Evolutionary conservation across 1,140 invertebrate genomes (phyloP).

Genomic region (Bombus impatiens): DNA sequence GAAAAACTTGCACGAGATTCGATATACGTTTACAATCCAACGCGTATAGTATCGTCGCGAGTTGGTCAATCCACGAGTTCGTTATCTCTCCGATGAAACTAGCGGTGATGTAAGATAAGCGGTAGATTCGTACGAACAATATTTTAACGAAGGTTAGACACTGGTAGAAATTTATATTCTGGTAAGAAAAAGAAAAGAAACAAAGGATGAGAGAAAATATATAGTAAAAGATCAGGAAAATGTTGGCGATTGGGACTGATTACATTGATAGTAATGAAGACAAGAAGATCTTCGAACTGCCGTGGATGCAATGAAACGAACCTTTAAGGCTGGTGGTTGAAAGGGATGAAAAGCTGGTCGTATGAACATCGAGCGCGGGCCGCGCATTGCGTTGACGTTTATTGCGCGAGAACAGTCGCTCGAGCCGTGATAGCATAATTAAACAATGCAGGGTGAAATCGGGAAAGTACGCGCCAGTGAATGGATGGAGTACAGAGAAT

Average conservation of each 20-base stretch:
- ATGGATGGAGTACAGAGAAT: neutral
- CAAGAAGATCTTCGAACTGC: too few relatives aligned
- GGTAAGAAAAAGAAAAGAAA: too few relatives aligned
- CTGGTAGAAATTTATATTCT: neutral
- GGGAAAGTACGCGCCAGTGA: neutral
- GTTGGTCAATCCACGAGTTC: conserved; percentile 5
- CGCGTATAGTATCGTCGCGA: too few relatives aligned
- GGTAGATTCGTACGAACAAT: neutral
- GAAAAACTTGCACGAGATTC: neutral
- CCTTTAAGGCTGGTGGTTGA: neutral
- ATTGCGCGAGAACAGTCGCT: conserved; percentile 12
- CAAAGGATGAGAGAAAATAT: neutral
- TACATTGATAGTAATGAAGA: neutral
- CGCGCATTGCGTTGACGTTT: conserved; percentile 14
- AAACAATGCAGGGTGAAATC: neutral
- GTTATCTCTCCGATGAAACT: conserved; percentile 28
- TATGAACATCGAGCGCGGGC: neutral
- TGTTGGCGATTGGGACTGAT: neutral
- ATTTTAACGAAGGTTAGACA: neutral
- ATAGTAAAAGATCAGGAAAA: too few relatives aligned
- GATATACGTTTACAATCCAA: neutral
- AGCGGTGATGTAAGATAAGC: conserved; percentile 20
- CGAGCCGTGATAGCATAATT: conserved; percentile 32
- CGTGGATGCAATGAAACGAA: neutral
- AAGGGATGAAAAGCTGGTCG: neutral